Percentiles rank a stretch among this genome's conserved stretches.
phyloP scores from a whole-genome alignment of 2,797 vertebrate genomes.

The Anomalospiza imberbis region DNA sequence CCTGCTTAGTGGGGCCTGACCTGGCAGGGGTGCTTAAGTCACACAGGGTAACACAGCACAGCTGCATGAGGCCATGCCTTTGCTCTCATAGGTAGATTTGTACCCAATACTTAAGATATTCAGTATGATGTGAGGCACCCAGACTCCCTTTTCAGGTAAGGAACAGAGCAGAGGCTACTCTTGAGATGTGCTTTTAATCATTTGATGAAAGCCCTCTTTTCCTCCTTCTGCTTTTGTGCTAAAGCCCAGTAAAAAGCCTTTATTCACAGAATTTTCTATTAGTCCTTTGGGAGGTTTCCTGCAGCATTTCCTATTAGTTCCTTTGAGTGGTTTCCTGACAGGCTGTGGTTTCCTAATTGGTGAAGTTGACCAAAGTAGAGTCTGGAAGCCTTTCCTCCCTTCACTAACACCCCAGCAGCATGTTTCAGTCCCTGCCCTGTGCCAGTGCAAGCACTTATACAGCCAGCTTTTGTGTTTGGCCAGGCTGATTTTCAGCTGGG shows the following conservation, averaged over 20 bases:
- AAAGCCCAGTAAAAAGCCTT: background rate
- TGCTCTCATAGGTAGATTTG: background rate
- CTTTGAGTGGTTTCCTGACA: background rate
- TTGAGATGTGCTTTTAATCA: background rate
- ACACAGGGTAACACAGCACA: rapidly evolving
- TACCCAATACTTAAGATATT: background rate
- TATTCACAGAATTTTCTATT: constrained; percentile 9
- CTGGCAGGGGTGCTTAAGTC: background rate
- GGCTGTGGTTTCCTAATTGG: constrained; percentile 19
- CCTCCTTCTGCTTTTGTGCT: background rate
- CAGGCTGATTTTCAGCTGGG: background rate
- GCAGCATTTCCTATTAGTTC: background rate
- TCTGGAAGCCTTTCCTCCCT: background rate
- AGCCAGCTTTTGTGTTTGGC: background rate
- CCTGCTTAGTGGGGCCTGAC: background rate
- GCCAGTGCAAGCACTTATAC: background rate
- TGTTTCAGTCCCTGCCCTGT: background rate
- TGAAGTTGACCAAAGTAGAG: background rate
- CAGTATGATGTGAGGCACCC: background rate
- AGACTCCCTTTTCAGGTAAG: background rate
- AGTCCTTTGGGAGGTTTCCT: background rate
- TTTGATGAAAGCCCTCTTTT: background rate
- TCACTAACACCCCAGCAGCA: rapidly evolving
- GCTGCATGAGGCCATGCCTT: background rate
- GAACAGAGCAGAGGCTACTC: background rate